Evolutionary conservation across 2,888 invertebrate species (phyloP).

Genomic region (Morpho deidamia): DNA sequence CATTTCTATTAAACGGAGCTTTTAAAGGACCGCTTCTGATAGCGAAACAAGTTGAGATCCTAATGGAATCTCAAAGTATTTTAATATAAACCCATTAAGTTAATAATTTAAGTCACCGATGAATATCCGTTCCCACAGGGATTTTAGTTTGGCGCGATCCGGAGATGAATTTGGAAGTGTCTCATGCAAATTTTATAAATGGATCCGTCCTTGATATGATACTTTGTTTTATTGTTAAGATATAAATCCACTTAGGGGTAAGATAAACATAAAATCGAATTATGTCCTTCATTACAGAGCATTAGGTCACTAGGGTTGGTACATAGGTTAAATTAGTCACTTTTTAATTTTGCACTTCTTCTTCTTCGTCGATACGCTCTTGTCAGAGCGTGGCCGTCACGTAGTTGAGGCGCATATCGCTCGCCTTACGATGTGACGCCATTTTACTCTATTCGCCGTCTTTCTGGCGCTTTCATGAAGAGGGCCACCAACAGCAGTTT

Average conservation of each 20-base stretch:
- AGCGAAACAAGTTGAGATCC: not conserved
- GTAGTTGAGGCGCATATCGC: too few species aligned
- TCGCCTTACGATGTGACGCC: too few species aligned
- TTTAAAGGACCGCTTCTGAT: too few species aligned
- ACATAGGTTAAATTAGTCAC: not conserved
- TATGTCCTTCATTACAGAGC: constrained; percentile 54
- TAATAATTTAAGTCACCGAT: constrained; percentile 4
- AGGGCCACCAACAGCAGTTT: too few species aligned
- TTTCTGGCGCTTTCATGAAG: too few species aligned
- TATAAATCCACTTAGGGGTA: constrained; percentile 57
- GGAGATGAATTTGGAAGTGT: constrained; percentile 27
- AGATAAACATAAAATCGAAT: constrained; percentile 66
- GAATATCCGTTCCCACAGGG: constrained; percentile 17
- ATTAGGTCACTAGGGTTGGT: constrained; percentile 25
- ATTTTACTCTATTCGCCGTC: too few species aligned
- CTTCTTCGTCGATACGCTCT: too few species aligned
- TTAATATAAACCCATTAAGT: constrained; percentile 3
- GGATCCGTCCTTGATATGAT: constrained; percentile 40
- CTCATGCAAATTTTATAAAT: constrained; percentile 32
- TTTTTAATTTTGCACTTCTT: too few species aligned
- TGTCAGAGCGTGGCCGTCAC: too few species aligned
- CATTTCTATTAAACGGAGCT: too few species aligned
- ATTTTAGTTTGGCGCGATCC: constrained; percentile 13
- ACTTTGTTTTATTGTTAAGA: constrained; percentile 53
- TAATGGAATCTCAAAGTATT: not conserved